Base-by-base conservation (phyloP, 2,113 vertebrate species). In the Boleophthalmus pectinirostris region DNA sequence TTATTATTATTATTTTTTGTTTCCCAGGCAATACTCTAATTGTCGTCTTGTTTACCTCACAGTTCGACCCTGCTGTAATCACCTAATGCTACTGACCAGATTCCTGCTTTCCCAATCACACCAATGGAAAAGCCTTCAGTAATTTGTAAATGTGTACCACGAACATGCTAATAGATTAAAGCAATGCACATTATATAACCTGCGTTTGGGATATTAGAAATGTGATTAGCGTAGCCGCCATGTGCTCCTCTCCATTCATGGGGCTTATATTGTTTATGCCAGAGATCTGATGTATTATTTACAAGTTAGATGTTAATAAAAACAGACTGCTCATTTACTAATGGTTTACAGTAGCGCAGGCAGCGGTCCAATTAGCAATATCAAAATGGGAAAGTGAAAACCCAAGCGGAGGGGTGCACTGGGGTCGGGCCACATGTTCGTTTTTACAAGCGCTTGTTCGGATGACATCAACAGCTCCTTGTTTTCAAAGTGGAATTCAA, bases 221-320 rank as follows among this genome's bases (percentile, higher is more conserved):
- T 89, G 78, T 82, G 83, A 90, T 87, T 88, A 89, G 84, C 57
- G 66, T 66, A 38, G 53, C 61, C 0, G 51, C 78, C 82, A 88
- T 73, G 80, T 87, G 81, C 68, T 75, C 72, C 85, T 80, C 77
- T 84, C 67, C 77, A 81, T 82, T 85, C 80, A 82, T 66, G 80
- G 71, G 82, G 80, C 49, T 76, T 84, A 86, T 73, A 93, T 92
- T 94, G 90, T 94, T 94, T 92, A 92, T 93, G 90, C 93, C 94
- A 94, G 94, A 92, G 95, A 95, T 95, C 95, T 95, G 96, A 97
- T 97, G 94, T 93, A 96, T 97, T 97, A 97, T 97, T 97, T 96
- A 98, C 95, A 96, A 96, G 96, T 94, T 93, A 91, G 94, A 95
- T 95, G 94, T 95, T 98, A 96, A 97, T 97, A 96, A 96, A 97